phyloP scores from a whole-genome alignment of 2,797 vertebrate genomes.

The Buceros bicornis region DNA sequence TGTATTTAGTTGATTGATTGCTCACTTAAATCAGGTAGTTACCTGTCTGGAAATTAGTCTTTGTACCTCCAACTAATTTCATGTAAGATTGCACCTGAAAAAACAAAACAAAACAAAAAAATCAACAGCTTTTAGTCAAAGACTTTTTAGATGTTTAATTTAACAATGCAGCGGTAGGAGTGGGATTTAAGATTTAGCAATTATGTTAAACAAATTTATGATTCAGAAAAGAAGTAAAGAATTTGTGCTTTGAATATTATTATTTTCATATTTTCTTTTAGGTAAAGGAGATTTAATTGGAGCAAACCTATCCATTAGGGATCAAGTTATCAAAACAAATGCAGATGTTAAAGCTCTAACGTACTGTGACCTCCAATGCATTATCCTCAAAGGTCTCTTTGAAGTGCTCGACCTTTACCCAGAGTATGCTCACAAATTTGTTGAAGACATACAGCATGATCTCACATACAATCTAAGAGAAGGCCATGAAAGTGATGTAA shows the following conservation, averaged over 20 bases:
- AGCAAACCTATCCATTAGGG: slow-evolving; percentile 92
- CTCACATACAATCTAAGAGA: slow-evolving; percentile 97
- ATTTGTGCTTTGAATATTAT: not conserved
- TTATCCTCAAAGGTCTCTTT: slow-evolving; percentile 95
- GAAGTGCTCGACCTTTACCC: slow-evolving; percentile 97
- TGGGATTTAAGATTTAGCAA: not conserved
- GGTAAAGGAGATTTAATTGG: slow-evolving; percentile 98
- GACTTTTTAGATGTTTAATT: not conserved
- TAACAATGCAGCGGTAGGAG: not conserved
- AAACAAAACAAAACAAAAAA: not conserved
- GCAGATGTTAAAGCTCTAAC: slow-evolving; percentile 97
- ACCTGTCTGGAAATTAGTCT: not conserved
- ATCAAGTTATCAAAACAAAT: slow-evolving; percentile 97
- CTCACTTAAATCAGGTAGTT: not conserved
- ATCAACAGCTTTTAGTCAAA: not conserved
- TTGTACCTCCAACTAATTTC: not conserved
- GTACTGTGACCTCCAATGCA: slow-evolving; percentile 97
- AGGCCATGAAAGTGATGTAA: slow-evolving; percentile 94
- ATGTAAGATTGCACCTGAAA: not conserved
- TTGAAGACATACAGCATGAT: slow-evolving; percentile 95
- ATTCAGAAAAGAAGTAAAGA: not conserved
- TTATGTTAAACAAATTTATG: not conserved
- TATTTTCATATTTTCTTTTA: slow-evolving; percentile 70
- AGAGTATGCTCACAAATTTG: slow-evolving; percentile 94
- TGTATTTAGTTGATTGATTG: not conserved